Percentiles rank a stretch among this genome's conserved stretches.
These are phyloP conservation scores for Halocaridina rubra DNA, from an alignment of 2,888 invertebrate species.

Conservation along the genomic window DNA sequence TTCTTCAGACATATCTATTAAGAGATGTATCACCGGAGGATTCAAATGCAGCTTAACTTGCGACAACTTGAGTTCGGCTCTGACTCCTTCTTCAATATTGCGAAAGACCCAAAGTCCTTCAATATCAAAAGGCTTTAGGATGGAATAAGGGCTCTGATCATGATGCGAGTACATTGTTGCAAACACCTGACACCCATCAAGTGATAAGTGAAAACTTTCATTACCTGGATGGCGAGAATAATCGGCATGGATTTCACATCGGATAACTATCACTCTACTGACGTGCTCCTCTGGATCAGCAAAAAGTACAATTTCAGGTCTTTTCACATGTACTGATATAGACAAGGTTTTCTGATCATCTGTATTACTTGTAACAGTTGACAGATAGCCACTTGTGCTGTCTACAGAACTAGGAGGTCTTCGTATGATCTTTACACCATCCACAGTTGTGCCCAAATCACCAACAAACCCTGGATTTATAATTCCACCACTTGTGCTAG, in stretches of 20 bases:
- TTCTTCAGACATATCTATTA: conserved; percentile 72
- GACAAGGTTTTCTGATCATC: conserved; percentile 54
- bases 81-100: conserved; percentile 76
- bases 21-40: conserved; percentile 79
- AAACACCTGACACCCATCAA: conserved; percentile 48
- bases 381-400: conserved; percentile 75
- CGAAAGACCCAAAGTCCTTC: conserved; percentile 69
- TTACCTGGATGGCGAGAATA: conserved; percentile 60
- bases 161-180: conserved; percentile 45
- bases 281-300: conserved; percentile 52
- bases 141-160: conserved; percentile 48
- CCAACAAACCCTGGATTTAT: conserved; percentile 80
- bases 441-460: conserved; percentile 69
- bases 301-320: conserved; percentile 54
- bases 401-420: conserved; percentile 73
- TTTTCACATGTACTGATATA: conserved; percentile 53
- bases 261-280: conserved; percentile 53
- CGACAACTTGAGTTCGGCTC: conserved; percentile 76
- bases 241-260: conserved; percentile 53
- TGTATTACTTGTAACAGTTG: conserved; percentile 69
- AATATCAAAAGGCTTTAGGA: conserved; percentile 56
- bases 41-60: conserved; percentile 80
- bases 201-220: conserved; percentile 53
- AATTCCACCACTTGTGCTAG: conserved; percentile 76
- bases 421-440: conserved; percentile 67